These are phyloP conservation scores for Callithrix jacchus DNA, from an alignment of 2,113 vertebrate genomes.

Conservation along the genomic window DNA sequence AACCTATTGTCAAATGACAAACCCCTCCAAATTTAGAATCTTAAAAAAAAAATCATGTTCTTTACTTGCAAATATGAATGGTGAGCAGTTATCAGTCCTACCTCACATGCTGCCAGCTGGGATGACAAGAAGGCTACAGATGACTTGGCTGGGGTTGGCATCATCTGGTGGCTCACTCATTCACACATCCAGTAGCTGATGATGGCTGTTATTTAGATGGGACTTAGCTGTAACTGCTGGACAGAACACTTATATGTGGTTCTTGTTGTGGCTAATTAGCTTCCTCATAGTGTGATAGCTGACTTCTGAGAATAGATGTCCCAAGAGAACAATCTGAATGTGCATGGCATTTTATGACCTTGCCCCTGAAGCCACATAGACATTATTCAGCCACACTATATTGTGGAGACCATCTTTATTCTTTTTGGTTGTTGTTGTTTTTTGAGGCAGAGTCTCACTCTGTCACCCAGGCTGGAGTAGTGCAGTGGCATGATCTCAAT, in stretches of 20 bases:
- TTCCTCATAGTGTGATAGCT: neutral
- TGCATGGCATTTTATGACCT: neutral
- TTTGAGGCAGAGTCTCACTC: no score
- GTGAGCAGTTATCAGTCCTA: neutral
- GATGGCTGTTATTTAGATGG: neutral
- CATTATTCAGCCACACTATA: neutral
- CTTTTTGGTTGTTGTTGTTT: no score
- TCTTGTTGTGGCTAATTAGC: neutral
- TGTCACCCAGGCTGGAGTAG: no score
- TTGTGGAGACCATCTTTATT: neutral
- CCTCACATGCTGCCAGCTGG: fast-evolving
- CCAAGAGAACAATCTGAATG: neutral
- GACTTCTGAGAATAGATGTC: neutral
- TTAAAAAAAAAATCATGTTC: neutral
- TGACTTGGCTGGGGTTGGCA: no score
- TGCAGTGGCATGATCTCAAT: no score
- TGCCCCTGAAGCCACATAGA: neutral
- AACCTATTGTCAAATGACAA: neutral
- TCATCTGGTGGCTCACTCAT: neutral
- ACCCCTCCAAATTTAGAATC: neutral
- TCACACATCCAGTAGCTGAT: no score
- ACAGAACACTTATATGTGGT: neutral
- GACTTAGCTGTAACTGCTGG: no score
- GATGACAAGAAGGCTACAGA: neutral
- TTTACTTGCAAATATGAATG: neutral